A percentile compares a stretch with the other conserved stretches of the same genome.
Conservation (phyloP, 2,888 invertebrate genomes). For the Theretra japonica region DNA sequence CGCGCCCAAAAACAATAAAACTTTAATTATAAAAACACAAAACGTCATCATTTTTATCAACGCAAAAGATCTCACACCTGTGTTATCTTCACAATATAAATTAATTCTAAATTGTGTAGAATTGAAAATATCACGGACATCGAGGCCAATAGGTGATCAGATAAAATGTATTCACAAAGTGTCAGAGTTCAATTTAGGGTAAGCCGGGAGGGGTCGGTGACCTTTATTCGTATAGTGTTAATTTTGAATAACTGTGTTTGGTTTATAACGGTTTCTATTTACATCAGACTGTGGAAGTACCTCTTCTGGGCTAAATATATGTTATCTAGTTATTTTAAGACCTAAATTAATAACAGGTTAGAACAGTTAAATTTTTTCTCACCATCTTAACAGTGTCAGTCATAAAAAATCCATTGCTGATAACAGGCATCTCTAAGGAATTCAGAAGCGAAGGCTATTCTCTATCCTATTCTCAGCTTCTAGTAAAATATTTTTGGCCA, state of each 20-base stretch:
- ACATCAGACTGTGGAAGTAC: no score
- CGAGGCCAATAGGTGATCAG: conserved; percentile 43
- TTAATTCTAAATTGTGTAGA: conserved; percentile 37
- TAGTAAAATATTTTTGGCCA: no score
- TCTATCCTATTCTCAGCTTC: no score
- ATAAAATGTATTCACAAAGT: conserved; percentile 47
- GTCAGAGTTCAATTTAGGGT: conserved; percentile 58
- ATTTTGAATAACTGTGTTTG: not conserved
- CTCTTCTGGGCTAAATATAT: no score
- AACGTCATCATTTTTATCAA: not conserved
- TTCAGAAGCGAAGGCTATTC: no score
- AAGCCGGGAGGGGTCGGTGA: conserved; percentile 19
- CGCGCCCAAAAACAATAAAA: not conserved
- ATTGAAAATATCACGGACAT: conserved; percentile 43
- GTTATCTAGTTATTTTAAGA: no score
- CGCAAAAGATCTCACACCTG: conserved; percentile 44
- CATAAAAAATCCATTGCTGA: no score
- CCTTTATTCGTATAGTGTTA: not conserved
- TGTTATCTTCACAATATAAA: conserved; percentile 51
- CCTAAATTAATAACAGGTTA: no score
- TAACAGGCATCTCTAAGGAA: no score
- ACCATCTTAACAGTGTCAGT: no score
- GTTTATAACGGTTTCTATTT: not conserved
- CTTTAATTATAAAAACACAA: not conserved
- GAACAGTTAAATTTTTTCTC: no score